Evolutionary conservation across 2,113 vertebrate genomes (phyloP).

Genomic region (Myotis davidii): DNA sequence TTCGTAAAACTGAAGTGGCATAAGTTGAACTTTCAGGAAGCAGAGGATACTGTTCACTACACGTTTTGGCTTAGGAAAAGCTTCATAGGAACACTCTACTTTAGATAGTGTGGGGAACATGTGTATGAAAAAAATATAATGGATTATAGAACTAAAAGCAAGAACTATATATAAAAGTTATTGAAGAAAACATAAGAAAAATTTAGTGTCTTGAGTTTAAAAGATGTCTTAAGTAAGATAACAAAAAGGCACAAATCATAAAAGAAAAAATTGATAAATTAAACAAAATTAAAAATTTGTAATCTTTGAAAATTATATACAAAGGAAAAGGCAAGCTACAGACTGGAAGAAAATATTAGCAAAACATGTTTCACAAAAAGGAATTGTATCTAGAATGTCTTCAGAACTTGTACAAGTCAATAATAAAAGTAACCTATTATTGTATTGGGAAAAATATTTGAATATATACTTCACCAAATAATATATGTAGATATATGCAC

Average conservation of each 20-base stretch:
- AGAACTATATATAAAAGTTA: not conserved
- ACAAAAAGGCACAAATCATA: not conserved
- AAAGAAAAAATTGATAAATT: not conserved
- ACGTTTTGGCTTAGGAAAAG: not conserved
- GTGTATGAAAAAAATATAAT: not conserved
- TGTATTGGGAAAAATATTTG: not conserved
- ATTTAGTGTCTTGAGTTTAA: not conserved
- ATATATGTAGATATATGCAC: not conserved
- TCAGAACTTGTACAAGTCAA: not conserved
- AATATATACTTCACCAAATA: not conserved
- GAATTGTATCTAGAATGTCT: not conserved
- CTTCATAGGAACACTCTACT: not conserved
- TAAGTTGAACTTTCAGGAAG: not conserved
- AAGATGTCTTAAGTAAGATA: not conserved
- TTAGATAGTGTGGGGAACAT: not conserved
- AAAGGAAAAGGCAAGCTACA: not conserved
- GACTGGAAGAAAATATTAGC: not conserved
- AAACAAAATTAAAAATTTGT: not conserved
- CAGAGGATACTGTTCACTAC: not conserved
- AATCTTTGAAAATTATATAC: not conserved
- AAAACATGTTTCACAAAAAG: not conserved
- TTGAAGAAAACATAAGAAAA: not conserved
- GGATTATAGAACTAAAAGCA: not conserved
- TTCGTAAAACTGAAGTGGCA: not conserved
- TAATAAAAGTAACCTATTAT: not conserved